Evolutionary conservation across 2,113 vertebrate genomes (phyloP).

Genomic region (Proterorhinus semilunaris): DNA sequence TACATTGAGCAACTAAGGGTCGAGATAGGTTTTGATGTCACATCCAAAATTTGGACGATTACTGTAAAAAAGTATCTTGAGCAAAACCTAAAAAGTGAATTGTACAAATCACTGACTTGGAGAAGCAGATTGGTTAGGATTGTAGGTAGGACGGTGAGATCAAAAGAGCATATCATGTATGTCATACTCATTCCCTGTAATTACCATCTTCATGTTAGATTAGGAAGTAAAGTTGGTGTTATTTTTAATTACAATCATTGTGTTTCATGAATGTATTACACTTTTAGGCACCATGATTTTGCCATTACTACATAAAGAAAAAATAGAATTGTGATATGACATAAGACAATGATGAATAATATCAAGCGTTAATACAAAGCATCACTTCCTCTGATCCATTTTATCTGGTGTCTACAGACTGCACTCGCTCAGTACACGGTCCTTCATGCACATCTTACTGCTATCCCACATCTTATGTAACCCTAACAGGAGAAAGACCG

Average conservation of each 20-base stretch:
- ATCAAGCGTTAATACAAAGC: neutral
- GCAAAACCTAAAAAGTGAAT: neutral
- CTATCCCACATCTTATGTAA: slow-evolving; percentile 34
- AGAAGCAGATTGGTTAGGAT: neutral
- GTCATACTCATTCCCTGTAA: no score
- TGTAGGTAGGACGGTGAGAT: no score
- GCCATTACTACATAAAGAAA: no score
- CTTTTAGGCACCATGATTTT: no score
- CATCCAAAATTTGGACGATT: neutral
- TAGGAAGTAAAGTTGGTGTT: no score
- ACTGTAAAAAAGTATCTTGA: neutral
- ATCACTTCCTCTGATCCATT: slow-evolving; percentile 24
- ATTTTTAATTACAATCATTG: no score
- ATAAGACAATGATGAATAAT: neutral
- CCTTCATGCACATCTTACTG: slow-evolving; percentile 1
- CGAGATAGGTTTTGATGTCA: neutral
- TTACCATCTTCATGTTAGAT: no score
- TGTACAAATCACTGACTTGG: neutral
- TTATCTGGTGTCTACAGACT: slow-evolving; percentile 13
- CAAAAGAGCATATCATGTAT: no score
- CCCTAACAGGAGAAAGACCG: slow-evolving; percentile 7
- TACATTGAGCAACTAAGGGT: neutral
- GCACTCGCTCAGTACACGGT: neutral
- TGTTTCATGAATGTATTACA: no score
- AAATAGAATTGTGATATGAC: neutral